These are phyloP conservation scores for Teleogryllus occipitalis DNA, from an alignment of 1,140 invertebrate species.

Conservation along the genomic window DNA sequence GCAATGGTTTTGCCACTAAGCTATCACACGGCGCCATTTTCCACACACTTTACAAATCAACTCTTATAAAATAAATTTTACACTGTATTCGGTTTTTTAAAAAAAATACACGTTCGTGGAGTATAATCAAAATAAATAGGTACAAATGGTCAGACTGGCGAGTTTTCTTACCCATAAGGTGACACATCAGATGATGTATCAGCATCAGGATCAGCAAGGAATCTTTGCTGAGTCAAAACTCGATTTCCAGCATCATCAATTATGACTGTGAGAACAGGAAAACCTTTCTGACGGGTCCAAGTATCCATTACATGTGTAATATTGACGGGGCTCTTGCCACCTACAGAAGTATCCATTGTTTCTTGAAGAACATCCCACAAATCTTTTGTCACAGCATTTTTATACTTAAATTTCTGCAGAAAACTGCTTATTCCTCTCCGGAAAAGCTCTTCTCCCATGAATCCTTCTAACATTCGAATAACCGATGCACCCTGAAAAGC, in stretches of 20 bases:
- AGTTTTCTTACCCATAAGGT: constrained; percentile 7
- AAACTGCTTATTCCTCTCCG: constrained; percentile 61
- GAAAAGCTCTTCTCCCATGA: constrained; percentile 69
- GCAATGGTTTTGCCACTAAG: too few species aligned
- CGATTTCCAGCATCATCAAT: constrained; percentile 41
- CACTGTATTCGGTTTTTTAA: too few species aligned
- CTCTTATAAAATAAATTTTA: too few species aligned
- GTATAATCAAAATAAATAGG: too few species aligned
- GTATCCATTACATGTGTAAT: constrained; percentile 76
- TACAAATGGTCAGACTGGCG: too few species aligned
- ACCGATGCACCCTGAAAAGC: constrained; percentile 68
- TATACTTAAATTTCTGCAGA: constrained; percentile 57
- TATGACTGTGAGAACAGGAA: constrained; percentile 64
- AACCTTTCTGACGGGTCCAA: constrained; percentile 89
- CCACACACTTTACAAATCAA: too few species aligned
- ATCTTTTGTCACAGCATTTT: constrained; percentile 72
- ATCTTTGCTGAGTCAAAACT: constrained; percentile 61
- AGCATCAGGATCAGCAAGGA: constrained; percentile 55
- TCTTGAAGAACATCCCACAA: constrained; percentile 58
- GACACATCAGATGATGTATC: constrained; percentile 27
- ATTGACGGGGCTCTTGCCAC: constrained; percentile 35
- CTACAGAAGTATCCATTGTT: background rate
- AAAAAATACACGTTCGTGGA: too few species aligned
- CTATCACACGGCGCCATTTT: too few species aligned
- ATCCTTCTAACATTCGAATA: constrained; percentile 82